Base-by-base conservation (phyloP, 2,797 vertebrate genomes). In the Vipera ursinii region DNA sequence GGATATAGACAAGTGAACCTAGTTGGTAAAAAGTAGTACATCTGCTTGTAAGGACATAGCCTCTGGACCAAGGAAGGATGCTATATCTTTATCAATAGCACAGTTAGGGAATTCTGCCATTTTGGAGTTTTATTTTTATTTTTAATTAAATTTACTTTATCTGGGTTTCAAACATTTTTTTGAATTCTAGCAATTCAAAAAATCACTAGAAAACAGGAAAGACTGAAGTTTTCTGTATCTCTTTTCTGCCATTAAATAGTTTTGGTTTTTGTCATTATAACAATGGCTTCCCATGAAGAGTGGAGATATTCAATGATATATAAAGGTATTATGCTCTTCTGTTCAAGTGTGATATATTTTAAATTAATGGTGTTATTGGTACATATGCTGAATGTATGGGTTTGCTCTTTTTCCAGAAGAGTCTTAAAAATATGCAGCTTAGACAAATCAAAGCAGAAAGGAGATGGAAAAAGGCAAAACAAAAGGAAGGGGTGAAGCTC, bases 401-500 rank as follows among this genome's bases (percentile, higher is more conserved):
- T 82, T 82, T 82, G 2, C 57, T 60, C 56, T 60, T 59, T 87
- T 59, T 60, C 12, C 32, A 20, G 32, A 59, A 59, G 87, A 59
- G 59, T 88, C 10, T 28, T 51, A 51, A 60, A 60, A 28, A 28
- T 61, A 86, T 6, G 3, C n/a, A 90, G 12, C 59, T 17, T 38
- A 91, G n/a, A 86, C n/a, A 15, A 13, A 8, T 78, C 8, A 44
- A 8, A 82, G 17, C 20, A 28, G 48, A 86, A 61, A 85, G 48
- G 15, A 69, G 56, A 87, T 28, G 44, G 22, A 28, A 17, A 91
- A 32, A 65, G 12, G 59, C 9, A 14, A 78, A 26, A 56, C 32
- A 56, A 78, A 92, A 88, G 13, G 89, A 92, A 89, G 13, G 69
- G n/a, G 32, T 13, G 51, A 91, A 91, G 91, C 51, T 63, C 44